Evolutionary conservation across 2,113 vertebrate genomes (phyloP), one percentile per base, ranked within the genome.

Genomic region (Sula dactylatra): DNA sequence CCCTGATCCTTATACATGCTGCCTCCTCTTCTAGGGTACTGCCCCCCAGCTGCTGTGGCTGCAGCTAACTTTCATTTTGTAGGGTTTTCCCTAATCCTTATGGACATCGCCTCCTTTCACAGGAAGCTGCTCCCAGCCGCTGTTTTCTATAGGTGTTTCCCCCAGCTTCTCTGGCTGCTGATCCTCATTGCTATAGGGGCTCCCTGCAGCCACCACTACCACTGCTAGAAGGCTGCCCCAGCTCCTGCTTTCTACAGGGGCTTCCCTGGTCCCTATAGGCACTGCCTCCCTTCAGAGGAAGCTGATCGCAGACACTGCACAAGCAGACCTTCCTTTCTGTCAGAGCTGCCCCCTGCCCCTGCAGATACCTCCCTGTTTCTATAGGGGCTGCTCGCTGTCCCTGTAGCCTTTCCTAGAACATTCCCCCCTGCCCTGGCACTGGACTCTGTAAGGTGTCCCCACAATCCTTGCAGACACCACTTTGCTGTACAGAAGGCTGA

Each of bases 371-470:
- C 31, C 15, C 22, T 34, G 4, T 47, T 94, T 66, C 49, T 78
- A 0, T 3, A 44, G 8, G 40, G 26, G 25, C 49, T 89, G 49
- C 9, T 13, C 1, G 4, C 13, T 69, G 2, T 62, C 13, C 24
- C 31, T 64, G 0, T 44, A 67, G 29, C 44, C 18, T 25, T 40
- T 66, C 32, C 16, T 50, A 38, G 76, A 40, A 31, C 20, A 27
- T 7, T 4, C 34, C 7, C 3, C 19, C 4, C 31, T 14, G 8
- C 9, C 40, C 7, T 9, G 2, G 27, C n/a, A 19, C 16, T 10
- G 19, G 24, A 38, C 4, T 59, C 22, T 70, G 4, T 54, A 25
- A 34, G 16, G 54, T 56, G 44, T 77, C 20, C 17, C 7, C 5
- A 7, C 31, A 44, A 25, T 22, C 36, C 12, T 18, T 79, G 34